Percentiles rank a stretch among this genome's conserved stretches.
Conservation (phyloP, 2,888 invertebrate species). For the Andrena chrysosceles region DNA sequence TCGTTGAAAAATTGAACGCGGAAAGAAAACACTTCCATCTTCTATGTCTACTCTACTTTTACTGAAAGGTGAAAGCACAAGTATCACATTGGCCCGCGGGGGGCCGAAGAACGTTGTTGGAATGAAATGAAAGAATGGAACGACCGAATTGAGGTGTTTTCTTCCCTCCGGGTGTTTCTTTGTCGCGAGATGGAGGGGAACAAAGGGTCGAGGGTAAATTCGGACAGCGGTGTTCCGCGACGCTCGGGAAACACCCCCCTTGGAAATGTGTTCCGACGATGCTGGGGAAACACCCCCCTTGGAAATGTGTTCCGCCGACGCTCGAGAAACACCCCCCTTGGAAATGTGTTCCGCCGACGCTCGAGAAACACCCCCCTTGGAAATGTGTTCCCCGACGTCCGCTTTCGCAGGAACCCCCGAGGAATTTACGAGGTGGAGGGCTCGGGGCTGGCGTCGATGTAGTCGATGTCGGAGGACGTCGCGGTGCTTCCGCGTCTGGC, state of each 20-base stretch:
- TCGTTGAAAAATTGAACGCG: not conserved
- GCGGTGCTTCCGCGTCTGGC: conserved; percentile 62
- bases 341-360: not conserved
- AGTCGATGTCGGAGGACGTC: conserved; percentile 79
- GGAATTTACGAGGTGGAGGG: conserved; percentile 78
- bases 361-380: no score
- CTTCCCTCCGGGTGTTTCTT: not conserved
- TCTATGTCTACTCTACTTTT: not conserved
- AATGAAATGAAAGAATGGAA: not conserved
- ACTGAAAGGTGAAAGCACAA: conserved; percentile 9
- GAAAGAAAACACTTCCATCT: not conserved
- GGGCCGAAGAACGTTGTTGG: not conserved
- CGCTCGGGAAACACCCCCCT: not conserved
- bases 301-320: not conserved
- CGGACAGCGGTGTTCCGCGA: not conserved
- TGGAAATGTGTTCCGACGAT: not conserved
- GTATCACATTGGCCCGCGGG: conserved; percentile 37
- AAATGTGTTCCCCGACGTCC: not conserved
- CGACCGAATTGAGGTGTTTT: not conserved
- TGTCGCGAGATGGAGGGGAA: not conserved
- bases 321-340: not conserved
- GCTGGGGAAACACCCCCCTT: not conserved
- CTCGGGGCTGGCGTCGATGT: conserved; percentile 82
- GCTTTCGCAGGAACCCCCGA: not conserved
- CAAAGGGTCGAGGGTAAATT: not conserved